Conservation (phyloP, 2,113 vertebrate species). For the Hemiscyllium ocellatum region DNA sequence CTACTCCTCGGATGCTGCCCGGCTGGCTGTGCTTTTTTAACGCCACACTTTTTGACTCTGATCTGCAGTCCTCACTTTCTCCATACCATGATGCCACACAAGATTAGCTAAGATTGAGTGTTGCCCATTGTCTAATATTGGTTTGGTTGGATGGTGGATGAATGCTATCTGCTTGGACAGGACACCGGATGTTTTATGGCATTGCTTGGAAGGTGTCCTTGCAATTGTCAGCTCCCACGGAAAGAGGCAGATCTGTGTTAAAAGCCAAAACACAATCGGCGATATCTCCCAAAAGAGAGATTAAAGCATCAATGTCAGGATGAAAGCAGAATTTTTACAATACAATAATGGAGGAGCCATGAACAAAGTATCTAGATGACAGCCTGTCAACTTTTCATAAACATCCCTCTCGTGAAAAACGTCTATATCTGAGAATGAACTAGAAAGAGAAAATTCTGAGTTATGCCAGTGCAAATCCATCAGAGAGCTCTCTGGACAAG, state of each 20-base stretch:
- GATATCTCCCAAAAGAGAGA: not conserved
- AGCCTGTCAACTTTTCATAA: not conserved
- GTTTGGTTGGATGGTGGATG: not conserved
- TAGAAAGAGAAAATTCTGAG: not conserved
- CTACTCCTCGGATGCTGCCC: too few relatives aligned
- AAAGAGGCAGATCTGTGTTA: not conserved
- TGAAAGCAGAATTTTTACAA: not conserved
- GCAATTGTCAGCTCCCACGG: not conserved
- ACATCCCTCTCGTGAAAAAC: not conserved
- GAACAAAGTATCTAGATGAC: not conserved
- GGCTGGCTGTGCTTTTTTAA: too few relatives aligned
- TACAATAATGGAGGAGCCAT: not conserved
- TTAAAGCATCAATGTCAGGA: not conserved
- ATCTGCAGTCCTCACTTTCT: too few relatives aligned
- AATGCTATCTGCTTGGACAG: not conserved
- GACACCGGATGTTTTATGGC: not conserved
- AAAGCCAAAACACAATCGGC: not conserved
- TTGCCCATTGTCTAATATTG: not conserved
- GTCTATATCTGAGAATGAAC: not conserved
- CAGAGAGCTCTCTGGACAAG: not conserved
- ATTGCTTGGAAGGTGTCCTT: not conserved
- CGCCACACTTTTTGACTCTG: too few relatives aligned
- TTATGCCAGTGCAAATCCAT: not conserved
- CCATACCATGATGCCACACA: not conserved
- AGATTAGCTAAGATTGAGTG: not conserved